phyloP scores from a whole-genome alignment of 2,888 invertebrate species.

The Phortica okadai region DNA sequence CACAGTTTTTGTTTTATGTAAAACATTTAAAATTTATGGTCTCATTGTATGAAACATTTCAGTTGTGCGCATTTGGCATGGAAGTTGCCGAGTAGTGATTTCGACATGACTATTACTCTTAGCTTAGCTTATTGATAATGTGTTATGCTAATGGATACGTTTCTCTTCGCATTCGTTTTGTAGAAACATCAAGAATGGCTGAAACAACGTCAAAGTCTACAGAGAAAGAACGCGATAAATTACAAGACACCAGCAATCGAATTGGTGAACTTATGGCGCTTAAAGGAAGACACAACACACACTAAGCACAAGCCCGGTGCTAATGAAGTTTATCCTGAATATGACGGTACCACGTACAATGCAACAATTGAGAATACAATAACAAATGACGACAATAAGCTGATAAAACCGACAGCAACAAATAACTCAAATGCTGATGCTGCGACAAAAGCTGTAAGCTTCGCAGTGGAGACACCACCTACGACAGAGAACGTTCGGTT shows the following conservation, averaged over 20 bases:
- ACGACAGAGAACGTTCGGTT: background rate
- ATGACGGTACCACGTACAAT: conserved; percentile 53
- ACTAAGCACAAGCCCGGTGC: conserved; percentile 57
- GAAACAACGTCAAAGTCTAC: conserved; percentile 61
- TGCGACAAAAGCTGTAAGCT: conserved; percentile 27
- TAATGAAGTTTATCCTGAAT: conserved; percentile 72
- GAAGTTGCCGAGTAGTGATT: conserved; percentile 12
- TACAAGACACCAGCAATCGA: conserved; percentile 52
- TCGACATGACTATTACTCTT: background rate
- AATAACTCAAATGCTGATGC: conserved; percentile 11
- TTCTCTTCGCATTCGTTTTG: conserved; percentile 14
- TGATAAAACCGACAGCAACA: conserved; percentile 34
- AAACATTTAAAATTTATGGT: background rate
- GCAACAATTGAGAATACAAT: background rate
- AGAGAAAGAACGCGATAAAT: conserved; percentile 46
- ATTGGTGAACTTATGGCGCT: conserved; percentile 66
- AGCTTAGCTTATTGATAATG: background rate
- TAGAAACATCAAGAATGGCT: conserved; percentile 76
- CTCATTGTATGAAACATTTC: conserved; percentile 9
- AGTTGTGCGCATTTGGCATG: conserved; percentile 18
- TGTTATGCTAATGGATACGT: background rate
- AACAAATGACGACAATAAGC: conserved; percentile 36
- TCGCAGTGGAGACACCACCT: conserved; percentile 20
- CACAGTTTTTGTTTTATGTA: conserved; percentile 24
- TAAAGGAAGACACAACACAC: conserved; percentile 47